Evolutionary conservation across 2,113 vertebrate species (phyloP).

Genomic region (Xiphophorus couchianus): DNA sequence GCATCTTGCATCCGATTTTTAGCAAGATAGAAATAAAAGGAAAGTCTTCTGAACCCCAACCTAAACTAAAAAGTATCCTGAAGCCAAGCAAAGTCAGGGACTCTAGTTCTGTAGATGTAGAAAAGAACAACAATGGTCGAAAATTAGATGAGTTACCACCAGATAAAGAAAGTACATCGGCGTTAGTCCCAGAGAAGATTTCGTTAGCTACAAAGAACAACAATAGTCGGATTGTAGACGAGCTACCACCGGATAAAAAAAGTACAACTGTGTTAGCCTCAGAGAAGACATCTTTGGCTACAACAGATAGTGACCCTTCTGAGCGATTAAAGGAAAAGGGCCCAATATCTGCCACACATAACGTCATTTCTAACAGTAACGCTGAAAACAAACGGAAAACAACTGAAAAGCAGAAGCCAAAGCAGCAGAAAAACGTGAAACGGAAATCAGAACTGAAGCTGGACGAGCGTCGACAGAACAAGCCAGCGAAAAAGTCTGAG

Average conservation of each 20-base stretch:
- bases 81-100: slow-evolving; percentile 88
- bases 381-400: neutral
- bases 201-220: no score
- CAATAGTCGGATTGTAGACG: slow-evolving; percentile 7
- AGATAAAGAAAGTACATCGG: no score
- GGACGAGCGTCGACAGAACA: neutral
- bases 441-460: neutral
- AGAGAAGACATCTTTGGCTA: neutral
- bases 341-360: no score
- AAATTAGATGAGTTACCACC: no score
- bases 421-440: neutral
- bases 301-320: neutral
- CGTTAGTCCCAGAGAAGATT: neutral
- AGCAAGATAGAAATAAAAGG: slow-evolving; percentile 83
- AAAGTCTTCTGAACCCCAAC: slow-evolving; percentile 1
- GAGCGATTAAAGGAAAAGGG: neutral
- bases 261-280: neutral
- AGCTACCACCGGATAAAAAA: slow-evolving; percentile 6
- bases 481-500: neutral
- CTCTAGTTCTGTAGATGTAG: slow-evolving; percentile 88
- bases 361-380: neutral
- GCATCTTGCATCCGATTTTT: slow-evolving; percentile 89
- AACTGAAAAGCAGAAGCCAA: neutral
- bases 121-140: neutral
- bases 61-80: slow-evolving; percentile 46